phyloP scores from a whole-genome alignment of 2,888 invertebrate species.

The Melieria crassipennis region DNA sequence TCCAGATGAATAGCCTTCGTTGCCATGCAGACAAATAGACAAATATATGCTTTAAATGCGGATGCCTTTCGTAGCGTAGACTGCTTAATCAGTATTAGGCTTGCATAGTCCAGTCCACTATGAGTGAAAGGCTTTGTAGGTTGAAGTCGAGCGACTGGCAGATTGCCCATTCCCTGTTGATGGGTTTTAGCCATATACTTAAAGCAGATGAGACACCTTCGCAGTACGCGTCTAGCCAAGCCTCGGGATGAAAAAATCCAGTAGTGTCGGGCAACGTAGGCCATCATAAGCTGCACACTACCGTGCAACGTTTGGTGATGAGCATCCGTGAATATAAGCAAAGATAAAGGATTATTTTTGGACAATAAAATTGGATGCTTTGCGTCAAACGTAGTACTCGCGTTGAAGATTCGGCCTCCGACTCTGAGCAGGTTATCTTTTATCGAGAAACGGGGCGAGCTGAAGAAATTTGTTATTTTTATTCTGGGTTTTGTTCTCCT shows the following conservation, averaged over 20 bases:
- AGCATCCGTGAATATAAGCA: conserved; percentile 27
- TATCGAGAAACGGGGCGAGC: conserved; percentile 24
- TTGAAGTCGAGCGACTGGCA: conserved; percentile 35
- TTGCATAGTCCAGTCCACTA: conserved; percentile 42
- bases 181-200: conserved; percentile 21
- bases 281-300: conserved; percentile 26
- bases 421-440: conserved; percentile 22
- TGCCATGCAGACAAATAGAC: conserved; percentile 40
- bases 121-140: conserved; percentile 34
- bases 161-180: conserved; percentile 35
- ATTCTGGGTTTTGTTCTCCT: not conserved
- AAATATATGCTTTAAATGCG: conserved; percentile 37
- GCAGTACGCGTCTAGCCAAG: conserved; percentile 26
- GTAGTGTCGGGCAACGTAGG: conserved; percentile 30
- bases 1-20: conserved; percentile 42
- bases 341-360: conserved; percentile 35
- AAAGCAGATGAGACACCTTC: conserved; percentile 27
- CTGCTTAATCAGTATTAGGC: conserved; percentile 39
- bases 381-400: conserved; percentile 1
- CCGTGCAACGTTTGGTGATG: conserved; percentile 34
- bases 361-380: conserved; percentile 33
- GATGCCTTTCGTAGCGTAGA: conserved; percentile 25
- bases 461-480: not conserved
- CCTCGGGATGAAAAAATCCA: conserved; percentile 30
- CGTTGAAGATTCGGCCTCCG: conserved; percentile 32